Evolutionary conservation across 2,113 vertebrate genomes (phyloP).

Genomic region (Dryoscopus gambensis): DNA sequence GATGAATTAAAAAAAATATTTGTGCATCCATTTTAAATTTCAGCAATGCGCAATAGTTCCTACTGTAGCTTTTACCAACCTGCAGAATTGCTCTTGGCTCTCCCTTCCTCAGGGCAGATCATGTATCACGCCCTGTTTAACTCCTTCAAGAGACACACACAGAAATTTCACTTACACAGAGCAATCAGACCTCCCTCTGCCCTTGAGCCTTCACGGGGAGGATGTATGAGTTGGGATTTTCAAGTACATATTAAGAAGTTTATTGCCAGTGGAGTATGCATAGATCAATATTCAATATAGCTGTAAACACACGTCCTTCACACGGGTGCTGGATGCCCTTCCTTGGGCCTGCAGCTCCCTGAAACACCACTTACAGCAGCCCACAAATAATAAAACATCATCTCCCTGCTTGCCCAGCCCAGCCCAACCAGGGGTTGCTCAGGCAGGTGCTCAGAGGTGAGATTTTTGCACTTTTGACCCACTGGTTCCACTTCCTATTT

Average conservation of each 20-base stretch:
- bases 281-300: constrained; percentile 54
- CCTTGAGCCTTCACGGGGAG: neutral
- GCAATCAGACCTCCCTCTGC: neutral
- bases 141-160: neutral
- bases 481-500: neutral
- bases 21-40: neutral
- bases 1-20: neutral
- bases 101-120: neutral
- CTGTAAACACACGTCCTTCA: neutral
- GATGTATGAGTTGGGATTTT: constrained; percentile 19
- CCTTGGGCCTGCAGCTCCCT: neutral
- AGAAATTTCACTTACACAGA: neutral
- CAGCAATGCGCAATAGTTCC: neutral
- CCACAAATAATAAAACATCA: neutral
- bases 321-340: neutral
- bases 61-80: neutral
- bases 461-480: neutral
- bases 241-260: neutral
- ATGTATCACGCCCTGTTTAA: fast-evolving
- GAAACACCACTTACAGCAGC: neutral
- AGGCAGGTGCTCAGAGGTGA: neutral
- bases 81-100: neutral
- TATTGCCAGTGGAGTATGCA: constrained; percentile 26
- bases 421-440: neutral
- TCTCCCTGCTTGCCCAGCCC: neutral